Conservation (phyloP, 2,888 invertebrate species). For the Synanthedon vespiformis region DNA sequence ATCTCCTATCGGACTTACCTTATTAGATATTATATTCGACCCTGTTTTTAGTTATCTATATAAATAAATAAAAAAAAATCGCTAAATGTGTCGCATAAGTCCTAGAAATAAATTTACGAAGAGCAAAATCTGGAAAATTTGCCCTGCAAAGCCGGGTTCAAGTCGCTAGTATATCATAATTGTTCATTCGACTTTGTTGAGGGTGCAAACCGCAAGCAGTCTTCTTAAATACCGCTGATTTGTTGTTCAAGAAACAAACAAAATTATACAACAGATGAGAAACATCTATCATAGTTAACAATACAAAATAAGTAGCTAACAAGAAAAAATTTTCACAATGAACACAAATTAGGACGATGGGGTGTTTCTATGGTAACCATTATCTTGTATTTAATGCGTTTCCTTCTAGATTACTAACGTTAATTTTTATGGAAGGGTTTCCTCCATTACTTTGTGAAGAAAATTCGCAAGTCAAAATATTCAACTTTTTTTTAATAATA, state of each 20-base stretch:
- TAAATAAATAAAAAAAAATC: too few relatives aligned
- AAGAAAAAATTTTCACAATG: neutral
- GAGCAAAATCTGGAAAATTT: too few relatives aligned
- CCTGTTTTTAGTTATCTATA: too few relatives aligned
- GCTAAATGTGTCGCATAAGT: too few relatives aligned
- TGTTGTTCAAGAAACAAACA: neutral
- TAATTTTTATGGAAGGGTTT: slow-evolving; percentile 28
- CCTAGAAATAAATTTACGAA: too few relatives aligned
- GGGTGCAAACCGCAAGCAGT: too few relatives aligned
- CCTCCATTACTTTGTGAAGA: slow-evolving; percentile 25
- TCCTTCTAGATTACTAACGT: slow-evolving; percentile 15
- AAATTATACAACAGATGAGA: neutral
- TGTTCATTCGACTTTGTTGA: too few relatives aligned
- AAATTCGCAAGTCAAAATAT: slow-evolving; percentile 20
- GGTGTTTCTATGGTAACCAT: slow-evolving; percentile 35
- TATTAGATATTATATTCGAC: too few relatives aligned
- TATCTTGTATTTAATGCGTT: slow-evolving; percentile 15
- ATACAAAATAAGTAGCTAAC: neutral
- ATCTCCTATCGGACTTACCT: too few relatives aligned
- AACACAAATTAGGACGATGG: slow-evolving; percentile 6
- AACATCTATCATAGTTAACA: neutral
- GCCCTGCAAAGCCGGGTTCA: too few relatives aligned
- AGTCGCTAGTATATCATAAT: too few relatives aligned
- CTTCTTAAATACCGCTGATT: neutral
- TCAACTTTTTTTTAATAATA: slow-evolving; percentile 25